Base-by-base conservation (phyloP, 2,797 vertebrate genomes). In the Cirrhinus mrigala region DNA sequence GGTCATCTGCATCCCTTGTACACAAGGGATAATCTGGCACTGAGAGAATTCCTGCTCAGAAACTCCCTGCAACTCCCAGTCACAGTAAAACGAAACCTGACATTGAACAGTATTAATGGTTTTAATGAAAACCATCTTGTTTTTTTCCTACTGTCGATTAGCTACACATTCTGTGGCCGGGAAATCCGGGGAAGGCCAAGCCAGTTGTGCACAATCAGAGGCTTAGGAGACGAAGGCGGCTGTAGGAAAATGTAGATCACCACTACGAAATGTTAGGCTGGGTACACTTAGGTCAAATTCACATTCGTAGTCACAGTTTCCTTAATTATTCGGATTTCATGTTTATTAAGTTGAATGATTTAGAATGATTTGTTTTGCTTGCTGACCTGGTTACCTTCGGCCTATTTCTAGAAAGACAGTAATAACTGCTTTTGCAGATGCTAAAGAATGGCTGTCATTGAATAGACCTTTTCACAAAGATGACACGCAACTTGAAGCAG, bases 41-140 rank as follows among this genome's bases (percentile, higher is more conserved):
- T 14, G 33, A 56, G 33, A 76, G 46, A 81, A 82, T 24, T 71
- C 74, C 22, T 12, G 54, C 60, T 73, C 15, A 81, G 87, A 84
- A 88, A 76, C 78, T 66, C 85, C 27, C 29, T 29, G 33, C 22
- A 10, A 58, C 69, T 81, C 75, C 79, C 79, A 84, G 79, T 54
- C 71, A 33, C 54, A n/a, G 52, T 60, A 66, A 85, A 90, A 11
- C 27, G 3, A 88, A 86, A 54, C 52, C 64, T 70, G 82, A 89
- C 80, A 29, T 71, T 44, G 84, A 84, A 79, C 68, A 24, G 33
- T 33, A 91, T 88, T 89, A 89, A 84, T 58, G 37, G 15, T 77
- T 88, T 86, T 91, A 90, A 91, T 89, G 81, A 85, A 90, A 91
- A 86, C 82, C 89, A 87, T 70, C 70, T 80, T 77, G 83, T 70